phyloP scores from a whole-genome alignment of 2,797 vertebrate species.

The Iguana delicatissima region DNA sequence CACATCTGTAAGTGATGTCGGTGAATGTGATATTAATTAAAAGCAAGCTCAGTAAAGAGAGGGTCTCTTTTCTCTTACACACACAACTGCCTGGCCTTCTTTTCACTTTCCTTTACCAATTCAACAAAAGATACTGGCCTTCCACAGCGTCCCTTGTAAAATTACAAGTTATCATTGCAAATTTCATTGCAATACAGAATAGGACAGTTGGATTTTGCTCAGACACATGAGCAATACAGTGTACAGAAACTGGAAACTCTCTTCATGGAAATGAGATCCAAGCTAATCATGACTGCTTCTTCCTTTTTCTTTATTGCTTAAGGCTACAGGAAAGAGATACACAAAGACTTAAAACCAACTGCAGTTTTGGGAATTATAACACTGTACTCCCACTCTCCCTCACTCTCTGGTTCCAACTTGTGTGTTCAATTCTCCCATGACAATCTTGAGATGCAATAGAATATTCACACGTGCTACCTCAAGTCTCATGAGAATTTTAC shows the following conservation, averaged over 20 bases:
- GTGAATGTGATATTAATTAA: constrained; percentile 18
- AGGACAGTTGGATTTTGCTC: constrained; percentile 1
- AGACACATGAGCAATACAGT: background rate
- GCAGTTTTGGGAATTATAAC: no score
- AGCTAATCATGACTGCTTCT: background rate
- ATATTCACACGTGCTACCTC: background rate
- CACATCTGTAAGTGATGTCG: constrained; percentile 23
- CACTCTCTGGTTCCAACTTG: background rate
- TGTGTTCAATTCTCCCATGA: background rate
- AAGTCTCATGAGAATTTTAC: background rate
- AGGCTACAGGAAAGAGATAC: constrained; percentile 10
- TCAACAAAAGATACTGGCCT: background rate
- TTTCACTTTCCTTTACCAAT: background rate
- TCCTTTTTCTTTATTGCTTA: constrained; percentile 1
- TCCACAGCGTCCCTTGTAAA: background rate
- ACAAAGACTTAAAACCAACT: background rate
- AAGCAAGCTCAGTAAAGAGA: background rate
- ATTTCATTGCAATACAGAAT: background rate
- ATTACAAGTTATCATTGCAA: background rate
- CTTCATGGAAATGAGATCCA: constrained; percentile 18
- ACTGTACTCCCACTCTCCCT: background rate
- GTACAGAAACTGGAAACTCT: constrained; percentile 6
- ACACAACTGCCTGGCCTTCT: background rate
- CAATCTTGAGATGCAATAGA: background rate
- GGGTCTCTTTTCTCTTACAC: background rate